Conservation (phyloP, 1,140 invertebrate genomes). For the Copidosoma floridanum region DNA sequence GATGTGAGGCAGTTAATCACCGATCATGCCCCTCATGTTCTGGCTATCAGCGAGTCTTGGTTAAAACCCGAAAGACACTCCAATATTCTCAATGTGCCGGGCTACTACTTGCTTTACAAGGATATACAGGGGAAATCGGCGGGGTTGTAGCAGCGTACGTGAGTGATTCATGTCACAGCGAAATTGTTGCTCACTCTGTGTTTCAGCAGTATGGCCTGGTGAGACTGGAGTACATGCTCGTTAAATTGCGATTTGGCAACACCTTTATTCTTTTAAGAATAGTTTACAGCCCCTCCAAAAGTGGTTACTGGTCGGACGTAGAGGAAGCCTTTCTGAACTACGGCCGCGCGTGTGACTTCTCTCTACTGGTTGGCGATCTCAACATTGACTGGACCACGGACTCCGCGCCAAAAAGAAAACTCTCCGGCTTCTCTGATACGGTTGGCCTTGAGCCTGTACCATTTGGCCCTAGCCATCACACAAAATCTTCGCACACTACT, state of each 20-base stretch:
- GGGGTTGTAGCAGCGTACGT: not conserved
- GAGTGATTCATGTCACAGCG: not conserved
- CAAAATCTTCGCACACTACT: not conserved
- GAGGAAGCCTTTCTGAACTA: too few relatives aligned
- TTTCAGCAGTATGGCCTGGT: too few relatives aligned
- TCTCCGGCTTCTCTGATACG: not conserved
- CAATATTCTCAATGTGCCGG: not conserved
- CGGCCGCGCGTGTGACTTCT: not conserved
- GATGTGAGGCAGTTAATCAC: not conserved
- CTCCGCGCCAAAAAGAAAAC: not conserved
- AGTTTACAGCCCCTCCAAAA: too few relatives aligned
- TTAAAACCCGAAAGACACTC: not conserved
- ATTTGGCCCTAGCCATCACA: not conserved
- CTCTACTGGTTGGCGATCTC: too few relatives aligned
- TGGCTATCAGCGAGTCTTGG: not conserved
- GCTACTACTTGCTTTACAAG: not conserved
- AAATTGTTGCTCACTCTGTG: not conserved
- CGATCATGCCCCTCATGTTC: not conserved
- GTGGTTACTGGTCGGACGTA: too few relatives aligned
- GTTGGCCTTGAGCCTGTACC: not conserved
- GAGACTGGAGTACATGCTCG: too few relatives aligned
- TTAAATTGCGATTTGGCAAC: too few relatives aligned
- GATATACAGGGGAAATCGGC: not conserved
- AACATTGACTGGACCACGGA: not conserved
- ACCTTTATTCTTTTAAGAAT: too few relatives aligned